Evolutionary conservation across 2,113 vertebrate genomes (phyloP).

Genomic region (Oreochromis aureus): DNA sequence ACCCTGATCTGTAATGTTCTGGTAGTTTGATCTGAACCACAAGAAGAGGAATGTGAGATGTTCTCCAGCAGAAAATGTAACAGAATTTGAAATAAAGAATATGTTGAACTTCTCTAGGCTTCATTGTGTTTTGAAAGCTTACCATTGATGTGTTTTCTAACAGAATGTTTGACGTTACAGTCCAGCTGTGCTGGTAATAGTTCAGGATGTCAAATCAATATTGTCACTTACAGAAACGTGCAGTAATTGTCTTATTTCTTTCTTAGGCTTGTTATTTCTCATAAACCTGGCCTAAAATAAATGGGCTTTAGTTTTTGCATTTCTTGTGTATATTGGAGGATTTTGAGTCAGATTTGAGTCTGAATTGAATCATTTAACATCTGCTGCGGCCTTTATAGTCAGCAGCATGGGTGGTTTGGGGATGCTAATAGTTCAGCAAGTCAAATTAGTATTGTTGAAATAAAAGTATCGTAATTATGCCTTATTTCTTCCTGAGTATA

Average conservation of each 20-base stretch:
- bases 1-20: not conserved
- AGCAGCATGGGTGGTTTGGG: not conserved
- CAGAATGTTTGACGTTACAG: not conserved
- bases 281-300: not conserved
- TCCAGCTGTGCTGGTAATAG: not conserved
- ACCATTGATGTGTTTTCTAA: not conserved
- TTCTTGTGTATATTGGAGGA: not conserved
- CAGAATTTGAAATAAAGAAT: not conserved
- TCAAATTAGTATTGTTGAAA: not conserved
- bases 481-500: not conserved
- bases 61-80: not conserved
- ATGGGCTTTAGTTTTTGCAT: not conserved
- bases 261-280: not conserved
- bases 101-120: not conserved
- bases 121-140: not conserved
- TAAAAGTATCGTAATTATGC: not conserved
- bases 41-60: not conserved
- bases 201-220: not conserved
- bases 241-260: not conserved
- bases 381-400: not conserved
- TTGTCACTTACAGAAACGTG: not conserved
- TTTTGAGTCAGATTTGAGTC: not conserved
- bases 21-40: not conserved
- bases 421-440: not conserved
- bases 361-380: not conserved